Evolutionary conservation across 2,888 invertebrate species (phyloP), one percentile per base, ranked within the genome.

Genomic region (Microctonus hyperodae): DNA sequence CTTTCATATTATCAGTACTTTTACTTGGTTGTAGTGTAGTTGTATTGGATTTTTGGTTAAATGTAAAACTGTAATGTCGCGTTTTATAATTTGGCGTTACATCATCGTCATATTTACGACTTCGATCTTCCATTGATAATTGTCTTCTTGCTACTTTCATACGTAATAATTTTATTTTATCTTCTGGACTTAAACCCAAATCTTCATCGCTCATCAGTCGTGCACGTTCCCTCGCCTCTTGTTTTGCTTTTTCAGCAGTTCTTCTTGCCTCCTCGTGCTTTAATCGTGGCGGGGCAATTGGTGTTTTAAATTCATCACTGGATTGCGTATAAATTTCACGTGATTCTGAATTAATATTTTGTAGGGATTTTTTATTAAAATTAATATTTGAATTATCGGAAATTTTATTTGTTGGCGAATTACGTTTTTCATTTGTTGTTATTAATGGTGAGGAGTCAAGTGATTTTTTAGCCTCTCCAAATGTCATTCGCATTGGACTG

Each of bases 181-280:
- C 90, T 76, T 91, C 90, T 0, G 90, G 90, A 80, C 89, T 91
- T n/a, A 90, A 84, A 1, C 92, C 91, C 25, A 92, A 82, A 77
- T 93, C 92, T 71, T 91, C 90, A 78, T 93, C 92, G 66, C 90
- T 91, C 81, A 90, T 90, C 25, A 91, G 82, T 56, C 90, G 86
- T 9, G 91, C 90, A 58, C 90, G 85, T 22, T 89, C 89, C 64
- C 91, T 84, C 0, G 89, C 88, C 70, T 89, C 88, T 69, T 88
- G 88, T 68, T 89, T 88, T 57, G 90, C 84, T 79, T 89, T 88
- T 75, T 89, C 87, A 23, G 86, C 81, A 0, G 88, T 88, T 65
- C 81, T 81, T 67, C 83, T 82, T 1, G 85, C 81, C 70, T 87
- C 86, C 55, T 86, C 85, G 70, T 85, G 82, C 72, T 86, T 86